phyloP scores from a whole-genome alignment of 2,113 vertebrate species.

The Chloropsis hardwickii region DNA sequence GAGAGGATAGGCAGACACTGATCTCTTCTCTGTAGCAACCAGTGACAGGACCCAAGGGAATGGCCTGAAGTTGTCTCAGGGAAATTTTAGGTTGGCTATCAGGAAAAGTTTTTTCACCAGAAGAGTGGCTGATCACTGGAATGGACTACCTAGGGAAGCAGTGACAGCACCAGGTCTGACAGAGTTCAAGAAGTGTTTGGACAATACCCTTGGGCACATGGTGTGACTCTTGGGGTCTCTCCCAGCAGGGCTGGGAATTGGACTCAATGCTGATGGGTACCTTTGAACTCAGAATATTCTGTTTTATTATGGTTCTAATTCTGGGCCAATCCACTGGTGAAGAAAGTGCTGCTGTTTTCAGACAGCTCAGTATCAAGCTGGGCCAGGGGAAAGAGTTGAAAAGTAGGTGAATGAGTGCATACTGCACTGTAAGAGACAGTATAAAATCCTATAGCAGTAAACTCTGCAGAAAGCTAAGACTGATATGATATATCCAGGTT shows the following conservation, averaged over 20 bases:
- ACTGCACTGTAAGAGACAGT: background rate
- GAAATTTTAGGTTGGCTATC: background rate
- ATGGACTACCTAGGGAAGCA: background rate
- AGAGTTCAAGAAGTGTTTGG: background rate
- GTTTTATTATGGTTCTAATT: background rate
- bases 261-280: background rate
- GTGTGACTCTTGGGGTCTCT: background rate
- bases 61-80: background rate
- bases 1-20: background rate
- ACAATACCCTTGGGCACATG: background rate
- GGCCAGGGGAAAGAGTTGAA: background rate
- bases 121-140: background rate
- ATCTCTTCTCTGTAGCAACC: background rate
- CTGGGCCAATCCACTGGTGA: background rate
- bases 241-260: background rate
- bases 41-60: background rate
- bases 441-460: background rate
- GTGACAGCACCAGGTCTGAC: background rate
- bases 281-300: background rate
- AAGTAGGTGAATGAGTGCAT: background rate
- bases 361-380: background rate
- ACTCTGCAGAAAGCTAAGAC: background rate
- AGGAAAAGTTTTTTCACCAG: background rate
- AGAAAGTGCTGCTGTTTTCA: background rate
- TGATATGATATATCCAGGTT: background rate